These are phyloP conservation scores for Lasius platythorax DNA, from an alignment of 2,888 invertebrate genomes.

Conservation along the genomic window DNA sequence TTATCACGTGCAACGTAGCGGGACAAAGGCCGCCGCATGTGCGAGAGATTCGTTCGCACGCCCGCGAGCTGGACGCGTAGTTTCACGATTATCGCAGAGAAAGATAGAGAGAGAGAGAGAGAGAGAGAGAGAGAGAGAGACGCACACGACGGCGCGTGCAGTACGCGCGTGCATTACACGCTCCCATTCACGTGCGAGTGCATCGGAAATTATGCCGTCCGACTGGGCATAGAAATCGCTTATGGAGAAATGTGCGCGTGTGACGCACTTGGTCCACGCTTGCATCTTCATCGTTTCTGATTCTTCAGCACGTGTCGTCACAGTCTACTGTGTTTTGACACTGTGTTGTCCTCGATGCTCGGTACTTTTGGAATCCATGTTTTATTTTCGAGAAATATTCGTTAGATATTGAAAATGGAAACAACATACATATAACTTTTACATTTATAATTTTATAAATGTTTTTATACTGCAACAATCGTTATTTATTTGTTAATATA, in stretches of 20 bases:
- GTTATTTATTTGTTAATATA: neutral
- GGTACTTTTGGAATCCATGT: neutral
- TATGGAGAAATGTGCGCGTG: slow-evolving; percentile 65
- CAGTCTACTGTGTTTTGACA: too few relatives aligned
- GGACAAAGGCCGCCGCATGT: slow-evolving; percentile 47
- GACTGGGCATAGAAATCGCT: slow-evolving; percentile 72
- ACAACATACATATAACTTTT: neutral
- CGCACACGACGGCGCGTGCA: neutral
- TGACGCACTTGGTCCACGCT: slow-evolving; percentile 14
- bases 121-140: neutral
- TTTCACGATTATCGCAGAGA: slow-evolving; percentile 45
- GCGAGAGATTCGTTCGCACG: slow-evolving; percentile 33
- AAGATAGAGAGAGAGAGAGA: slow-evolving; percentile 25
- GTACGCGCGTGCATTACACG: slow-evolving; percentile 8
- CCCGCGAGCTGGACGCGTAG: slow-evolving; percentile 41
- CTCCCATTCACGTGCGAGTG: slow-evolving; percentile 42
- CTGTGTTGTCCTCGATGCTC: neutral
- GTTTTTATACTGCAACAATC: neutral
- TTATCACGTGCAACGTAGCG: slow-evolving; percentile 44
- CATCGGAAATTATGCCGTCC: slow-evolving; percentile 71
- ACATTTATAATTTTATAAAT: neutral
- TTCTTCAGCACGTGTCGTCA: slow-evolving; percentile 30
- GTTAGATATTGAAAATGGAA: neutral
- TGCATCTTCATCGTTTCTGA: slow-evolving; percentile 50
- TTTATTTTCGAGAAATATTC: neutral